Evolutionary conservation across 2,113 vertebrate species (phyloP), one percentile per base, ranked within the genome.

Genomic region (Sciurus niger): DNA sequence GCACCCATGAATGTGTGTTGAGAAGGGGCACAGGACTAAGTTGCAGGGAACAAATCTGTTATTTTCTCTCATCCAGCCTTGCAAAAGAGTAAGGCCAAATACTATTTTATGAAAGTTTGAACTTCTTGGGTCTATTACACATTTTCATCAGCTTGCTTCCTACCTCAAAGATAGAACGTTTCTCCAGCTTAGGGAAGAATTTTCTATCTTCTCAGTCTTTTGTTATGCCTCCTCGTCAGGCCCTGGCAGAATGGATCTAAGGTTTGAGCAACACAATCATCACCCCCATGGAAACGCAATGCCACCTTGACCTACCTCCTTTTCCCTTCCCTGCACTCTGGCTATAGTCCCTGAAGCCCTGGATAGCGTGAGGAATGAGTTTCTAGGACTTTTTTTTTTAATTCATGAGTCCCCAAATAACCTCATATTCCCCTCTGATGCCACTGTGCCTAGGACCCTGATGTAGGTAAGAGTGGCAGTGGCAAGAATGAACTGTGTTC

Each of bases 101-200:
- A 48, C 17, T 25, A 34, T 65, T 92, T 48, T 67, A 2, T 30
- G 46, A 80, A 92, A 70, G 16, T 32, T 43, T 83, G 70, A 84
- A 37, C 34, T 90, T 8, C 24, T 40, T 93, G 14, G 94, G 17
- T 80, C 11, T 24, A 22, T 74, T 53, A 48, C 10, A 84, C 2
- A 65, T 96, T 92, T 96, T 88, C 11, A 68, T 10, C 37, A 88
- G 17, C 22, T 17, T 53, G 5, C 68, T 89, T 90, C n/a, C 60
- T 90, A 32, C 40, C 48, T 70, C 25, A 60, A 92, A 22, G 32
- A 46, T 11, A 43, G 30, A 25, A 30, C 72, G 2, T 80, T 80
- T 78, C 34, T 76, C 37, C n/a, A 77, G 18, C 24, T 65, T 84
- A 22, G 6, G 4, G 55, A 84, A 78, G 6, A 65, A 60, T 4